Conservation (phyloP, 2,888 invertebrate genomes). For the Rhyacophila evoluta region DNA sequence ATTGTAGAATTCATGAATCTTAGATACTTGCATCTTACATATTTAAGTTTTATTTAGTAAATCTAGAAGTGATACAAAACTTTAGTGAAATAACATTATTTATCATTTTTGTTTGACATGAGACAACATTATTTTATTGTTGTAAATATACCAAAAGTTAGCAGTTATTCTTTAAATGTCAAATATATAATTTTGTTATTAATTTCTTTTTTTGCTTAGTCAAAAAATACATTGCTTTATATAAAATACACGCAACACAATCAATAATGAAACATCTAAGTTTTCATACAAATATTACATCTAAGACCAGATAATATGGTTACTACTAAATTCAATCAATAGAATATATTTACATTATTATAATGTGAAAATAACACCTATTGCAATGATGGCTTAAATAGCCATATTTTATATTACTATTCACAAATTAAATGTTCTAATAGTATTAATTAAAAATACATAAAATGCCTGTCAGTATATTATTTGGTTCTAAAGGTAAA, state of each 20-base stretch:
- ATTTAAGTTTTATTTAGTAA: background rate
- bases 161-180: background rate
- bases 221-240: conserved; percentile 40
- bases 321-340: conserved; percentile 29
- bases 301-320: conserved; percentile 42
- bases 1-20: background rate
- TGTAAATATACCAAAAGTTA: background rate
- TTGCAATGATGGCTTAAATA: background rate
- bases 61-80: conserved; percentile 9
- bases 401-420: too few species aligned
- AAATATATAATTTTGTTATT: conserved; percentile 3
- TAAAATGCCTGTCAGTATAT: too few species aligned
- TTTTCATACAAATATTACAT: conserved; percentile 40
- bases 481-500: too few species aligned
- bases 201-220: background rate
- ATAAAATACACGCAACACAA: conserved; percentile 42
- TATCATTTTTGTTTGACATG: background rate
- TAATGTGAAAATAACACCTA: conserved; percentile 4
- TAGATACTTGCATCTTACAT: conserved; percentile 7
- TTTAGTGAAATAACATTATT: conserved; percentile 5
- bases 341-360: background rate
- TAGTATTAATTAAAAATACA: too few species aligned
- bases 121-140: background rate
- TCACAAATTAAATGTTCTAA: too few species aligned
- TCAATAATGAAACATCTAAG: conserved; percentile 30